Evolutionary conservation across 2,888 invertebrate genomes (phyloP).

Genomic region (Parnassius apollo): DNA sequence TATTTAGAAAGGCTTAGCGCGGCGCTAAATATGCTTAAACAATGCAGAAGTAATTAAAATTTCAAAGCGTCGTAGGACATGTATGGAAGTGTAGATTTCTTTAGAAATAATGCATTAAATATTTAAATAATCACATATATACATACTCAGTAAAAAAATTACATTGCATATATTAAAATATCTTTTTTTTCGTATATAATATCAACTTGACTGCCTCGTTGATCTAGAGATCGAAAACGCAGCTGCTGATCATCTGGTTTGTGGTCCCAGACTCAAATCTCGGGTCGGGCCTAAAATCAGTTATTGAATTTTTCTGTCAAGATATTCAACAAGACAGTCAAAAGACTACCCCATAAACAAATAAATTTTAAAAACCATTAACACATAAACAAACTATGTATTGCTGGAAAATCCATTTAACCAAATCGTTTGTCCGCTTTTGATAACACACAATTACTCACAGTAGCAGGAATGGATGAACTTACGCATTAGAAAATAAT

Average conservation of each 20-base stretch:
- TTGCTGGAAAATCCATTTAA: constrained; percentile 20
- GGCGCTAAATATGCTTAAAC: constrained; percentile 15
- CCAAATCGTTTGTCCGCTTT: constrained; percentile 11
- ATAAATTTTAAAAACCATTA: constrained; percentile 11
- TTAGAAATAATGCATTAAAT: neutral
- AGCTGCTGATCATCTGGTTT: too few species aligned
- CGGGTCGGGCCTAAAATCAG: too few species aligned
- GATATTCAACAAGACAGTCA: too few species aligned
- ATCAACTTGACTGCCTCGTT: too few species aligned
- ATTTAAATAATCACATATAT: too few species aligned
- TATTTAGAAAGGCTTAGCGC: constrained; percentile 16
- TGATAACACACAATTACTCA: constrained; percentile 19
- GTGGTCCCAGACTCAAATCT: too few species aligned
- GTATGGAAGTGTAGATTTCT: constrained; percentile 16
- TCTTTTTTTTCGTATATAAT: too few species aligned
- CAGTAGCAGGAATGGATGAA: constrained; percentile 6
- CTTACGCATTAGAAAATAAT: constrained; percentile 9
- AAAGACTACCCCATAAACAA: neutral
- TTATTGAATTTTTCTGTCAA: too few species aligned
- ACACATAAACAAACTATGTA: neutral
- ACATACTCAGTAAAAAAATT: too few species aligned
- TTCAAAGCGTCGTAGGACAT: constrained; percentile 6
- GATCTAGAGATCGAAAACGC: too few species aligned
- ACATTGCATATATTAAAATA: too few species aligned
- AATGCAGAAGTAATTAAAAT: constrained; percentile 25